These are phyloP conservation scores for Drosophila pruinosa DNA, from an alignment of 1,140 invertebrate genomes.

Conservation along the genomic window DNA sequence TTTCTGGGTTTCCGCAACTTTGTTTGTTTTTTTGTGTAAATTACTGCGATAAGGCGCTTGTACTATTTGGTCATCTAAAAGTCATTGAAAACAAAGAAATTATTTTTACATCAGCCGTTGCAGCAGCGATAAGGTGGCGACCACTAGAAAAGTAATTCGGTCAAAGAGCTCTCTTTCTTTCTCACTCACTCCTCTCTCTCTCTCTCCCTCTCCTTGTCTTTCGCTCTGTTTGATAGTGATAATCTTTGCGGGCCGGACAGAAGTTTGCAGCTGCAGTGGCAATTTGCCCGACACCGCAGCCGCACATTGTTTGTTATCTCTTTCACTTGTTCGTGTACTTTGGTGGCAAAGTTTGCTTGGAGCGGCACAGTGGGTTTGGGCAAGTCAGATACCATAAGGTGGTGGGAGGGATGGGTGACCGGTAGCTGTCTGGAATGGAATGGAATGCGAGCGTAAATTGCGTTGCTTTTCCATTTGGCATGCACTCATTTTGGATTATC, in stretches of 20 bases:
- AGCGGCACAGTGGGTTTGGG: neutral
- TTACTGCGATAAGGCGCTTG: constrained; percentile 6
- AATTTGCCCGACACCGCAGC: constrained; percentile 49
- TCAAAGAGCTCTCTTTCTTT: neutral
- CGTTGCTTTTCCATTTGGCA: constrained; percentile 66
- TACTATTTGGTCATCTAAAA: constrained; percentile 2
- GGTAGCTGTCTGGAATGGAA: neutral
- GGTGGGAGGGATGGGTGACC: neutral
- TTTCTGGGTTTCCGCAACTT: neutral
- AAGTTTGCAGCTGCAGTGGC: constrained; percentile 66
- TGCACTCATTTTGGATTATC: constrained; percentile 75
- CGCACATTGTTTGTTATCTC: constrained; percentile 68
- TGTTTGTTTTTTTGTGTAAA: neutral
- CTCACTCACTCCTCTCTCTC: neutral
- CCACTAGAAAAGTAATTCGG: constrained; percentile 39
- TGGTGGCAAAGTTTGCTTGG: constrained; percentile 1
- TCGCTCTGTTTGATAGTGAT: constrained; percentile 31
- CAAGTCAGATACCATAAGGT: constrained; percentile 18
- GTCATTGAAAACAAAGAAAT: constrained; percentile 35
- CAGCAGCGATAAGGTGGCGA: constrained; percentile 41
- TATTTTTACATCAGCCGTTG: constrained; percentile 49
- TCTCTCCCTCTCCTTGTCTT: neutral
- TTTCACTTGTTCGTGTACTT: constrained; percentile 25
- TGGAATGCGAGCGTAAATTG: constrained; percentile 63
- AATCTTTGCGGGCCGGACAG: constrained; percentile 46